Conservation (phyloP, 2,113 vertebrate species). For the Calonectris borealis region DNA sequence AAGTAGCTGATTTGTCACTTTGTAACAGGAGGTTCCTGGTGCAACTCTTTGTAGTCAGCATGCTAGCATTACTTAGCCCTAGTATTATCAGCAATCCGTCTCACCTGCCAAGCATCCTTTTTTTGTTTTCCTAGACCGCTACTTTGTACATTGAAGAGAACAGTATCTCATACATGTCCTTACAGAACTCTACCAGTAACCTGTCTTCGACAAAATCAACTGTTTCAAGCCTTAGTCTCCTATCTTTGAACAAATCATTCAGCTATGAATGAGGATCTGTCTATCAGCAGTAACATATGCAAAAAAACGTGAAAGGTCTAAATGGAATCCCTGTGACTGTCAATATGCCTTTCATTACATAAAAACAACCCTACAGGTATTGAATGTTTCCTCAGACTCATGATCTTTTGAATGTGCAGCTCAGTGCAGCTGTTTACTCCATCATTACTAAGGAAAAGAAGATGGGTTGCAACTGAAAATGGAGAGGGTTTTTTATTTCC, state of each 20-base stretch:
- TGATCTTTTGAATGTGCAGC: neutral
- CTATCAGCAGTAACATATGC: neutral
- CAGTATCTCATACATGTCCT: neutral
- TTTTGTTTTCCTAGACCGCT: neutral
- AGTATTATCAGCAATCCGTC: neutral
- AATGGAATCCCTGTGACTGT: neutral
- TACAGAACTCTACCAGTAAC: neutral
- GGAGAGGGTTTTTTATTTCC: neutral
- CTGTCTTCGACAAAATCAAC: neutral
- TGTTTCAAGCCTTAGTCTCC: fast-evolving
- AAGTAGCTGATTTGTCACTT: neutral
- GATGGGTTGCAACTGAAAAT: neutral
- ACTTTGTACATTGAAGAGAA: neutral
- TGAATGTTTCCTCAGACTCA: neutral
- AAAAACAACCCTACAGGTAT: neutral
- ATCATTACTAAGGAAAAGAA: constrained; percentile 18
- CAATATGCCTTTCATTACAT: neutral
- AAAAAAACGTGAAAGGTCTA: neutral
- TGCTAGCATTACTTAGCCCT: neutral
- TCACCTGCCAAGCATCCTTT: neutral
- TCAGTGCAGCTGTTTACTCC: neutral
- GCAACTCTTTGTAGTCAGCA: neutral
- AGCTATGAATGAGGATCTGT: neutral
- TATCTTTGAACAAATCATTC: neutral
- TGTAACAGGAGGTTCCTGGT: neutral